Percentiles rank a stretch among this genome's conserved stretches.
These are phyloP conservation scores for Syndactyla subalaris DNA, from an alignment of 2,797 vertebrate species.

Conservation along the genomic window DNA sequence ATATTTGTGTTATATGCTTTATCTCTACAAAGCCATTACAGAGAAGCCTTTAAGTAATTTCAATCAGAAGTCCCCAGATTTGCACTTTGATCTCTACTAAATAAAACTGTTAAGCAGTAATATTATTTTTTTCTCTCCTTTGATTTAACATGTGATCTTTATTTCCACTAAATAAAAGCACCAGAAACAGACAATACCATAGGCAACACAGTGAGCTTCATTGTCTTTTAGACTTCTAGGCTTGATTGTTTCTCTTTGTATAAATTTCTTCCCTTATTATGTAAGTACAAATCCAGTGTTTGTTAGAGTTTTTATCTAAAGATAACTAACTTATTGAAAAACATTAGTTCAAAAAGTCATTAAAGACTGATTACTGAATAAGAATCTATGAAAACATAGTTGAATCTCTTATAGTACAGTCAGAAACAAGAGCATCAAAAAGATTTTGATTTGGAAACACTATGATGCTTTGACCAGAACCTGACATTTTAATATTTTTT, in stretches of 20 bases:
- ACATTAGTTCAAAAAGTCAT: background rate
- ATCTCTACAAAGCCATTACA: background rate
- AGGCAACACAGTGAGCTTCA: background rate
- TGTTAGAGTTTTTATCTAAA: background rate
- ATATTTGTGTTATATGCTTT: background rate
- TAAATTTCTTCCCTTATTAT: background rate
- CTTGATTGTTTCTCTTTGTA: background rate
- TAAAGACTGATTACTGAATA: background rate
- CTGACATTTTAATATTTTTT: background rate
- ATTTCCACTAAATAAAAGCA: background rate
- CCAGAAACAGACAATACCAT: background rate
- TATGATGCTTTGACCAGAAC: background rate
- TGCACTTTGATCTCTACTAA: background rate
- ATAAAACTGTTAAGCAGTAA: background rate
- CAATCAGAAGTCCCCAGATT: background rate
- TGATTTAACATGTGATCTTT: background rate
- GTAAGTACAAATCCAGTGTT: background rate
- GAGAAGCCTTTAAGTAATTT: background rate
- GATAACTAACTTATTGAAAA: background rate
- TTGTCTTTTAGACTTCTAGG: background rate
- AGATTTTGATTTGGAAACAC: background rate
- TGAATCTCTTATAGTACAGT: background rate
- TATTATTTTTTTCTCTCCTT: background rate
- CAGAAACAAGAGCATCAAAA: background rate
- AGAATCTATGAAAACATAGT: background rate